A percentile compares a stretch with the other conserved stretches of the same genome.
phyloP scores from a whole-genome alignment of 2,113 vertebrate species.

The Tilapia sparmanii region DNA sequence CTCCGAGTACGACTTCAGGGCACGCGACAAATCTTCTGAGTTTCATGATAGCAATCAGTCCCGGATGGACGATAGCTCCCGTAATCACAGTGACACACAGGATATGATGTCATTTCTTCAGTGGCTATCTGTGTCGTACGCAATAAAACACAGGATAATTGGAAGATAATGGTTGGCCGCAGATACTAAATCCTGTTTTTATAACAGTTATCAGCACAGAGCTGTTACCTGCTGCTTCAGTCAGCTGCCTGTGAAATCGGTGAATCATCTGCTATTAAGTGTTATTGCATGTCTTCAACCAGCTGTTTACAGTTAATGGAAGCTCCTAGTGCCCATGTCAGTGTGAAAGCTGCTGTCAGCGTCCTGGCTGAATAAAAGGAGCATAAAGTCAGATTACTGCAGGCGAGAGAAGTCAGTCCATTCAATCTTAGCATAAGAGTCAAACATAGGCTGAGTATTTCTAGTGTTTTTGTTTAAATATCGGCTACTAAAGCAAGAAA shows the following conservation, averaged over 20 bases:
- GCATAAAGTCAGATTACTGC: not conserved
- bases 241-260: not conserved
- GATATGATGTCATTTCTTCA: not conserved
- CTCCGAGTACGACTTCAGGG: not conserved
- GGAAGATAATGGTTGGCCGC: not conserved
- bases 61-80: not conserved
- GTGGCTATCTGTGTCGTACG: not conserved
- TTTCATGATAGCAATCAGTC: not conserved
- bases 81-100: not conserved
- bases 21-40: not conserved
- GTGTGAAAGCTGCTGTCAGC: not conserved
- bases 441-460: accelerated
- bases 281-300: not conserved
- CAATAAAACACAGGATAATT: not conserved
- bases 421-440: not conserved
- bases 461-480: not conserved
- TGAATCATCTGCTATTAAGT: not conserved
- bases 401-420: not conserved
- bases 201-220: not conserved
- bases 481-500: not conserved
- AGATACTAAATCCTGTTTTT: not conserved
- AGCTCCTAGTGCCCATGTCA: not conserved
- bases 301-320: not conserved
- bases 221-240: not conserved
- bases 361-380: not conserved